Conservation (phyloP, 1,140 invertebrate genomes). For the Gonatopus flavifemur region DNA sequence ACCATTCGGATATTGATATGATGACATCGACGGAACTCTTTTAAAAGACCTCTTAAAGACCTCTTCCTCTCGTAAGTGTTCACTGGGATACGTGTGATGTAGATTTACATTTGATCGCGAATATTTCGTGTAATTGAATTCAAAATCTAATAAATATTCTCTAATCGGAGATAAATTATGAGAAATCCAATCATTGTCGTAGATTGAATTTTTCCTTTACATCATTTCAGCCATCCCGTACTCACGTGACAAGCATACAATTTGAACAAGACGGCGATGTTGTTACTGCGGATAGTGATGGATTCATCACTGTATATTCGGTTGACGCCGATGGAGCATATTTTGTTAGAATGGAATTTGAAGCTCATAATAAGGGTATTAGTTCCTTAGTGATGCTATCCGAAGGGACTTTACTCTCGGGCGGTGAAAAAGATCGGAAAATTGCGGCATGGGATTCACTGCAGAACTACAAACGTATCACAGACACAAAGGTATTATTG, state of each 20-base stretch:
- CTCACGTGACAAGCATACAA: constrained; percentile 81
- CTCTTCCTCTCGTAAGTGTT: too few species aligned
- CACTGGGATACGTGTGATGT: too few species aligned
- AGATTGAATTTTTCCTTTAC: too few species aligned
- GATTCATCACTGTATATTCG: constrained; percentile 91
- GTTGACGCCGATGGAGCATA: constrained; percentile 86
- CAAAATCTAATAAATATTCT: too few species aligned
- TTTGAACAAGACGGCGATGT: constrained; percentile 93
- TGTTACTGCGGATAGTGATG: constrained; percentile 91
- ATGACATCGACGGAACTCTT: too few species aligned
- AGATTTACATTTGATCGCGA: too few species aligned
- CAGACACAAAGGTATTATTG: constrained; percentile 75
- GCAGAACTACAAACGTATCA: constrained; percentile 88
- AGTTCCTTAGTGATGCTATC: constrained; percentile 83
- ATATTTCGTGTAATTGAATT: too few species aligned
- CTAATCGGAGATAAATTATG: too few species aligned
- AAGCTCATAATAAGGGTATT: constrained; percentile 85
- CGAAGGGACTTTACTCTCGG: constrained; percentile 85
- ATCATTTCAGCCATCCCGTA: constrained; percentile 73
- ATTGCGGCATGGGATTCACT: constrained; percentile 90
- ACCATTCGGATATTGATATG: too few species aligned
- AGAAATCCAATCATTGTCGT: too few species aligned
- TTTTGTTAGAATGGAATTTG: constrained; percentile 84
- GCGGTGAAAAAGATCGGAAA: constrained; percentile 85
- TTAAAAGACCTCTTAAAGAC: too few species aligned